Percentiles rank a stretch among this genome's conserved stretches.
phyloP scores from a whole-genome alignment of 2,888 invertebrate species.

The Lepas anatifera region DNA sequence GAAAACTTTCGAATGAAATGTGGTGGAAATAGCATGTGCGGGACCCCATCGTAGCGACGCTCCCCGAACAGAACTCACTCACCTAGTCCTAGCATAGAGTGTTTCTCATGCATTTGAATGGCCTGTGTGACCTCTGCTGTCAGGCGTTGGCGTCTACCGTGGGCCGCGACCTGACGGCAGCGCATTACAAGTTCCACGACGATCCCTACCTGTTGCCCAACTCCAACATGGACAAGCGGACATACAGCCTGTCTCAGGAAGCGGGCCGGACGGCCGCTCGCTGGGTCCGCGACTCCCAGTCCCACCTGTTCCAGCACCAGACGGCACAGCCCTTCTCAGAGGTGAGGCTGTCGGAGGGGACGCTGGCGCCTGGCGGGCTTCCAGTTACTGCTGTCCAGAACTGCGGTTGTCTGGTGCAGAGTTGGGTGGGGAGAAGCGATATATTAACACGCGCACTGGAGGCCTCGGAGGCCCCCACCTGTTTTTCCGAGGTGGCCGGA shows the following conservation, averaged over 20 bases:
- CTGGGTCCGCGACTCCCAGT: conserved; percentile 63
- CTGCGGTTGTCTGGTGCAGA: too few species aligned
- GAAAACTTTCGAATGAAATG: background rate
- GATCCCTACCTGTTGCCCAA: conserved; percentile 75
- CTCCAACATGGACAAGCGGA: conserved; percentile 54
- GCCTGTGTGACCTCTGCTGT: conserved; percentile 1
- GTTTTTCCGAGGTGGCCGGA: too few species aligned
- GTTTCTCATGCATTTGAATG: conserved; percentile 7
- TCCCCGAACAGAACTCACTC: too few species aligned
- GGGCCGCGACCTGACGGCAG: conserved; percentile 66
- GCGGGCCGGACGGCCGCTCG: conserved; percentile 74
- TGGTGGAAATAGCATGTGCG: background rate
- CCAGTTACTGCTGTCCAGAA: too few species aligned
- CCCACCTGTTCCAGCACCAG: conserved; percentile 51
- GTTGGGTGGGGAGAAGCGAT: too few species aligned
- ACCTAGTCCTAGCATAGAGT: background rate
- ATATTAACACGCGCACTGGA: too few species aligned
- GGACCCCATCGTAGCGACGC: background rate
- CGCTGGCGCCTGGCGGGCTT: too few species aligned
- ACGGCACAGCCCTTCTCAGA: conserved; percentile 51
- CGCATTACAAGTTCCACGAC: conserved; percentile 81
- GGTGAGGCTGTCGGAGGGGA: too few species aligned
- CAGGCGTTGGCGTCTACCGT: conserved; percentile 62
- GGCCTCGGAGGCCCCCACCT: too few species aligned
- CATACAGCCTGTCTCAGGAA: conserved; percentile 68